phyloP scores from a whole-genome alignment of 1,140 invertebrate genomes.

The Nephila pilipes region DNA sequence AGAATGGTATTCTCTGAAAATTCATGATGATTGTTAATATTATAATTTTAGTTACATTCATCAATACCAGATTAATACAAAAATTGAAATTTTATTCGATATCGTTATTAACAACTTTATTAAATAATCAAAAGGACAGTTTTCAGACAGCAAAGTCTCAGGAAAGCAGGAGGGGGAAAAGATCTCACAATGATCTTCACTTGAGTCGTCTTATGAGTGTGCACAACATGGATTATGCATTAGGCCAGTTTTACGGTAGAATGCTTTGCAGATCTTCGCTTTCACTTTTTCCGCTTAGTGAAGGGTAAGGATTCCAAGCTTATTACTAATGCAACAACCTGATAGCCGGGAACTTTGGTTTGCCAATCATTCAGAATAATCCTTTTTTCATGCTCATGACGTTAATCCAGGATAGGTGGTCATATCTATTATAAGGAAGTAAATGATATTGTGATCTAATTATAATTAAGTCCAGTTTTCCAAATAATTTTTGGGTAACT shows the following conservation, averaged over 20 bases:
- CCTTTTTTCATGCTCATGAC: no score
- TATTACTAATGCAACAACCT: constrained; percentile 40
- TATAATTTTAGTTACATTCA: not conserved
- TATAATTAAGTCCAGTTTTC: no score
- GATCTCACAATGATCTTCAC: not conserved
- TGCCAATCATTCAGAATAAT: not conserved
- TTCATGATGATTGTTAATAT: not conserved
- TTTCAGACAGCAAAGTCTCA: not conserved
- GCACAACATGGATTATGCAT: constrained; percentile 9
- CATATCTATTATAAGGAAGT: no score
- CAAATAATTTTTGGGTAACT: no score
- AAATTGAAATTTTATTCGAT: not conserved
- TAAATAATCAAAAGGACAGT: not conserved
- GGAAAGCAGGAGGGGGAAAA: not conserved
- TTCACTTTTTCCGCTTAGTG: not conserved
- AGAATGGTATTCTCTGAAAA: no score
- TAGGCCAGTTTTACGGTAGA: constrained; percentile 40
- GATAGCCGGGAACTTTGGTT: not conserved
- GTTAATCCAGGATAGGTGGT: no score
- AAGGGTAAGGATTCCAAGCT: not conserved
- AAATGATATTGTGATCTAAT: no score
- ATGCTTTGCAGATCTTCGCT: not conserved
- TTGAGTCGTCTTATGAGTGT: not conserved
- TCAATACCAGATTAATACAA: not conserved
- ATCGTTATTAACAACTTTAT: not conserved